Conservation (phyloP, 2,888 invertebrate species). For the Tipula helvola region DNA sequence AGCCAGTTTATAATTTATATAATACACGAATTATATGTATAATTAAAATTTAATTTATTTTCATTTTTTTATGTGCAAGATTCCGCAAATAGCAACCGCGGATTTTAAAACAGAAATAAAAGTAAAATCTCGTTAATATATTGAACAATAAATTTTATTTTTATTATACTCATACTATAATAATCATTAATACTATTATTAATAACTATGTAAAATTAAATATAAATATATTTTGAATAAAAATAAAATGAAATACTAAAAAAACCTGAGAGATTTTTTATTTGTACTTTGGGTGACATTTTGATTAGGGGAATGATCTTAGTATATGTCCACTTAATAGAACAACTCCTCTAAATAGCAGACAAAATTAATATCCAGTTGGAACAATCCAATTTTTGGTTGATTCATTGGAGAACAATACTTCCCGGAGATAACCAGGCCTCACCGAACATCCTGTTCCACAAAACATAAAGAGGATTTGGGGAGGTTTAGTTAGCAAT, state of each 20-base stretch:
- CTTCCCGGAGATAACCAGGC: too few species aligned
- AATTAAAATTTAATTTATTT: not conserved
- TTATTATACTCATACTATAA: not conserved
- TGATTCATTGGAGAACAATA: too few species aligned
- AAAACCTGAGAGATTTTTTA: too few species aligned
- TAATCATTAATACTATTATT: not conserved
- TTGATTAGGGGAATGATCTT: too few species aligned
- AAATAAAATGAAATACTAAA: not conserved
- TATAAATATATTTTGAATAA: not conserved
- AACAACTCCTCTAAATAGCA: too few species aligned
- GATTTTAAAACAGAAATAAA: not conserved
- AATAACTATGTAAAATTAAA: not conserved
- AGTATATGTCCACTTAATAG: too few species aligned
- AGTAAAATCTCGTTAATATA: not conserved
- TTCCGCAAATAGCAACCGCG: not conserved
- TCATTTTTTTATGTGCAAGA: not conserved
- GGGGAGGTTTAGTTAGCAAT: too few species aligned
- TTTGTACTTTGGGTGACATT: too few species aligned
- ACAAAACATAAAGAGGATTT: too few species aligned
- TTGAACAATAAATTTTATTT: not conserved
- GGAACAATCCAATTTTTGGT: too few species aligned
- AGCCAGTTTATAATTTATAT: not conserved
- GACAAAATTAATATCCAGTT: too few species aligned
- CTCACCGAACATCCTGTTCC: too few species aligned
- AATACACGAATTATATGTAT: not conserved